Evolutionary conservation across 2,888 invertebrate genomes (phyloP), one percentile per base, ranked within the genome.

Genomic region (Piscicola geometra): DNA sequence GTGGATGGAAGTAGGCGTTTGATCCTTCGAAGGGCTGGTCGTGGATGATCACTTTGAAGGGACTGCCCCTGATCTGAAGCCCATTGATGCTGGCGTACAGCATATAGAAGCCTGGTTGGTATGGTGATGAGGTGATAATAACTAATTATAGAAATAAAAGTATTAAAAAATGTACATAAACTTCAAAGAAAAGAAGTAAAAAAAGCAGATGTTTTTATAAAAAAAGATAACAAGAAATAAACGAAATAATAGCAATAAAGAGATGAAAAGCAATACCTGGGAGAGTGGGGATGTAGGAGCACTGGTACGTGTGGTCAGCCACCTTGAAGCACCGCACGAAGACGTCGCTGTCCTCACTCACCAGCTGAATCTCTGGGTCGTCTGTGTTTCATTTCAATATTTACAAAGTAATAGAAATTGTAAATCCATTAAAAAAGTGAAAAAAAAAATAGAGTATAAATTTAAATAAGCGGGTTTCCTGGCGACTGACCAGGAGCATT

Each of bases 271-370:
- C n/a, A 2, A 32, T 15, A 73, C 73, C 73, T 21, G 73, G 73
- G 15, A 28, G 25, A 21, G 30, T 33, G 30, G 73, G n/a, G 12
- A 35, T 41, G 41, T 73, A 73, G 30, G 73, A 73, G 41, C 73
- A 73, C 33, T 60, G 50, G 73, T 73, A 73, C 3, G 33, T 60
- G 36, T 64, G n/a, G 35, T 73, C 73, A 60, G 32, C 73, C n/a
- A 64, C 64, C 35, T 64, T 60, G 28, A 73, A 52, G 60, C 73
- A 73, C 60, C 73, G 56, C 56, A 73, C 73, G 12, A 73, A 73
- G 33, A 73, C 73, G 15, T 73, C 73, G 33, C 73, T 35, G 56
- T 64, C 35, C 15, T n/a, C 18, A 35, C 73, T 64, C 0, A 35
- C 33, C 73, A 73, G 50, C 30, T 64, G 60, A n/a, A 73, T 64